Percentiles rank a stretch among this genome's conserved stretches.
Evolutionary conservation across 2,888 invertebrate genomes (phyloP).

Genomic region (Gasteruption jaculator): DNA sequence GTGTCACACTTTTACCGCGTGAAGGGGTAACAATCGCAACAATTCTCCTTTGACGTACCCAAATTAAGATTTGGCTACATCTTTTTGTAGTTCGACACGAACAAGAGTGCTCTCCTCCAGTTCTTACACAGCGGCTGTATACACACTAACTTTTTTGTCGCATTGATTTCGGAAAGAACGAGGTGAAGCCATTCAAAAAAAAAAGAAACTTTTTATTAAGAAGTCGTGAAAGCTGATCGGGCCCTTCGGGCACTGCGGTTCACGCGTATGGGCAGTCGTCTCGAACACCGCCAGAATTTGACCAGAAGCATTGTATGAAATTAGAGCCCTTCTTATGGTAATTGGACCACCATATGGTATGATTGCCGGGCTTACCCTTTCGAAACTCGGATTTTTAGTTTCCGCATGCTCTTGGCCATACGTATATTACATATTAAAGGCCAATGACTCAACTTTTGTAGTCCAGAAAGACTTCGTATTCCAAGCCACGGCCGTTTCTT

Average conservation of each 20-base stretch:
- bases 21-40: too few species aligned
- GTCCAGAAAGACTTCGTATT: conserved; percentile 8
- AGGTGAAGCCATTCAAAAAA: conserved; percentile 32
- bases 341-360: conserved; percentile 45
- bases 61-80: too few species aligned
- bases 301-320: conserved; percentile 40
- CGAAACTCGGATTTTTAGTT: conserved; percentile 29
- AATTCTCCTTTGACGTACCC: too few species aligned
- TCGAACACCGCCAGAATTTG: background rate
- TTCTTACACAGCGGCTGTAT: too few species aligned
- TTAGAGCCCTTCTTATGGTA: conserved; percentile 50
- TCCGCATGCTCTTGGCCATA: conserved; percentile 31
- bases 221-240: conserved; percentile 39
- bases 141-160: too few species aligned
- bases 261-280: background rate
- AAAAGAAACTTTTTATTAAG: too few species aligned
- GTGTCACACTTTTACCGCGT: too few species aligned
- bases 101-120: too few species aligned
- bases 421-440: conserved; percentile 22
- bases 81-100: too few species aligned
- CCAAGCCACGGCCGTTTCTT: too few species aligned
- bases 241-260: conserved; percentile 19
- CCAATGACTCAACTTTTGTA: conserved; percentile 27
- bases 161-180: too few species aligned
- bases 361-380: conserved; percentile 40